Evolutionary conservation across 2,797 vertebrate genomes (phyloP).

Genomic region (Coregonus ussuriensis): DNA sequence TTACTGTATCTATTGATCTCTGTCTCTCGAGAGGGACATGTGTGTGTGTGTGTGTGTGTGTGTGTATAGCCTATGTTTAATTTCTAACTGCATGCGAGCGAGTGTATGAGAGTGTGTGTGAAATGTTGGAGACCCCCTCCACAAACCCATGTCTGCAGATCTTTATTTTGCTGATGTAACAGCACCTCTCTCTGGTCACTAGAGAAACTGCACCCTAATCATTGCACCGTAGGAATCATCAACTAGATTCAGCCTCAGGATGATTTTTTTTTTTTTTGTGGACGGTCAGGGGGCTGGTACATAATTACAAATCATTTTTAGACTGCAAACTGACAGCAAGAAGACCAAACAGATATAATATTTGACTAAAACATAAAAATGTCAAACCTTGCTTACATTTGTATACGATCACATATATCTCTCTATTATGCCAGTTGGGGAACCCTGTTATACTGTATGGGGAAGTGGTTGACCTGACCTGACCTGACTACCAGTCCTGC

Average conservation of each 20-base stretch:
- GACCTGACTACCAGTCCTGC: too few relatives aligned
- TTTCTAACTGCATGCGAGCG: slow-evolving; percentile 11
- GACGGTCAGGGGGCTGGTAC: too few relatives aligned
- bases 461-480: background rate
- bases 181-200: slow-evolving; percentile 61
- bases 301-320: too few relatives aligned
- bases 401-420: too few relatives aligned
- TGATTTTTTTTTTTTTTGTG: too few relatives aligned
- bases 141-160: too few relatives aligned
- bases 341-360: background rate
- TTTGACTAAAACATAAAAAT: too few relatives aligned
- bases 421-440: background rate
- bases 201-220: slow-evolving; percentile 32
- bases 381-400: too few relatives aligned
- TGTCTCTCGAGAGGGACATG: slow-evolving; percentile 53
- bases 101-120: background rate
- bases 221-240: background rate
- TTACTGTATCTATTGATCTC: slow-evolving; percentile 77
- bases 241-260: too few relatives aligned
- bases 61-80: slow-evolving; percentile 1
- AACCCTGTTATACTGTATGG: slow-evolving; percentile 4
- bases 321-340: background rate
- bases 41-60: slow-evolving; percentile 5
- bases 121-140: background rate
- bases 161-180: slow-evolving; percentile 36